Evolutionary conservation across 1,140 invertebrate species (phyloP), one percentile per base, ranked within the genome.

Genomic region (Drosophila ambigua): DNA sequence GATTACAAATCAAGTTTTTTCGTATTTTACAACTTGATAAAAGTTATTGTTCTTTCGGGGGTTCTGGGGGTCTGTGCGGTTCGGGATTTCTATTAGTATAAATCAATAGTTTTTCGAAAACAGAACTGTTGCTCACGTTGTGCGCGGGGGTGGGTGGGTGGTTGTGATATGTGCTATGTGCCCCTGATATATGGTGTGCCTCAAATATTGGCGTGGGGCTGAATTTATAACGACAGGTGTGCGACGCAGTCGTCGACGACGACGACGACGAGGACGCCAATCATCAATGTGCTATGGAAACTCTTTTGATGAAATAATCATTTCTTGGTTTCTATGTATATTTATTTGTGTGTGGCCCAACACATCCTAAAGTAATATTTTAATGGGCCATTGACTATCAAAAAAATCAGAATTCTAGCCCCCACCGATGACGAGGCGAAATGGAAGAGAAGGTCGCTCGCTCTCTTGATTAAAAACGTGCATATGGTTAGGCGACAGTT

Each of bases 181-280:
- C 24, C n/a, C 35, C 15, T 80, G 77, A 80, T 81, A 81, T 81
- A 80, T 81, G 61, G 79, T 51, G 50, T 15, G 52, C 45, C 35
- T 39, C 35, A 13, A 39, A 60, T 59, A 67, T 72, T 63, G 73
- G 44, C 39, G 46, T 50, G 74, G 45, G 60, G 53, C 64, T 44
- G 35, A 84, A 84, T 84, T 84, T 84, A 85, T 85, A 85, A 80
- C 81, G 81, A 85, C 81, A 84, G 81, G 77, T 85, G 80, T 66
- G 65, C 62, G 72, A 51, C 35, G 44, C 43, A 24, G 5, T 20
- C 20, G 16, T 1, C 16, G 13, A 24, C 43, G 8, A 41, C 26
- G 26, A 11, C 64, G 35, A 57, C 51, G 45, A 28, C 62, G 63
- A 46, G 64, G 63, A 54, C 62, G 66, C 66, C 64, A 69, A 69